Base-by-base conservation (phyloP, 30 jellyfish, hydroid and myxozoan genomes). In the Sanderia malayensis region DNA sequence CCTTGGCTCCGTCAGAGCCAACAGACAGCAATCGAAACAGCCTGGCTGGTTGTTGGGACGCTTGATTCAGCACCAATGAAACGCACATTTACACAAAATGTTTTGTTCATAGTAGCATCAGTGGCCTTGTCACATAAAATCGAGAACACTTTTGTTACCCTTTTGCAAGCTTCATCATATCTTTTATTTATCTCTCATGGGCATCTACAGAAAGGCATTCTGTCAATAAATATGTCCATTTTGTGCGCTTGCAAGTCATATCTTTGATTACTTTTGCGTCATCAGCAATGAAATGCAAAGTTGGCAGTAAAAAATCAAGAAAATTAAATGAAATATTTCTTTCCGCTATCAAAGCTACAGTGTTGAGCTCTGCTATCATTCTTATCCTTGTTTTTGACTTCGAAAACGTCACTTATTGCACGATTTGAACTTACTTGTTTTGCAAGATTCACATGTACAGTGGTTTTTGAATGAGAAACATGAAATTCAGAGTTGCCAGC, bases 121-220 rank as follows among this genome's bases (percentile, higher is more conserved):
- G 88, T 76, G 0, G 88, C 79, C 72, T 61, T 47, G 18, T 76
- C 71, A 46, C 88, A 76, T 47, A 76, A 59, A n/a, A 61, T 76
- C 3, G 80, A 61, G 31, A 76, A 76, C 25, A 70, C 88, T 33
- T 32, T 61, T n/a, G 59, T 29, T 18, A n/a, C n/a, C n/a, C n/a
- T n/a, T n/a, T n/a, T n/a, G n/a, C n/a, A n/a, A n/a, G n/a, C 6
- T 63, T 61, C 46, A 61, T 61, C 64, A 76, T 52, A 15, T 74
- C 55, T 29, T 61, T 46, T 0, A 20, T 30, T 25, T 46, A 22
- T n/a, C 32, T 34, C 31, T 72, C 59, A 49, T 72, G 76, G 29
- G 84, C 84, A 72, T 52, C 24, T 17, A 52, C 31, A 18, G 73
- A 59, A 47, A 72, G 84, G 18, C 84, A 72, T 46, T 72, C 73